These are phyloP conservation scores for Apus apus DNA, from an alignment of 2,113 vertebrate species.

Conservation along the genomic window DNA sequence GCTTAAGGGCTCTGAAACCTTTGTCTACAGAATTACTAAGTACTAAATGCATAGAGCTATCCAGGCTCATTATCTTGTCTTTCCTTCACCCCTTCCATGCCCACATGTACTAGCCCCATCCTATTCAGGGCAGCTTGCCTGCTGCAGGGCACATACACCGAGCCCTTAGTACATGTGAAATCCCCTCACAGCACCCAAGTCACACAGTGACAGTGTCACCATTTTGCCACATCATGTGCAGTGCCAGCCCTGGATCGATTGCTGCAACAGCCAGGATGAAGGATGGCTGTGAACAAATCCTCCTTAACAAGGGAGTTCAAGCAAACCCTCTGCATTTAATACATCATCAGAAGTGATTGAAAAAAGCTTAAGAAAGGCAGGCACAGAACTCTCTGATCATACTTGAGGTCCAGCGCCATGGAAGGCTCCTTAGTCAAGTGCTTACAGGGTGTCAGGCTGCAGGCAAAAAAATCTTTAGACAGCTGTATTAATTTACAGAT, in stretches of 20 bases:
- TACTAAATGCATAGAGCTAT: not conserved
- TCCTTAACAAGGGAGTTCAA: not conserved
- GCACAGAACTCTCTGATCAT: not conserved
- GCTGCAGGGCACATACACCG: not conserved
- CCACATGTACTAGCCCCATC: not conserved
- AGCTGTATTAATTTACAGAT: conserved; percentile 25
- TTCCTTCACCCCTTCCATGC: not conserved
- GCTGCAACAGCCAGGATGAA: not conserved
- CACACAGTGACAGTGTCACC: not conserved
- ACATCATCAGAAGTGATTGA: not conserved
- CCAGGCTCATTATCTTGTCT: not conserved
- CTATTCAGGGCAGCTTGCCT: not conserved
- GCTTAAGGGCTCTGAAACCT: not conserved
- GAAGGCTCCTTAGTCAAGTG: not conserved
- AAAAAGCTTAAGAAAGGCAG: not conserved
- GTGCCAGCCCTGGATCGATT: not conserved
- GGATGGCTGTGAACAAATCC: not conserved
- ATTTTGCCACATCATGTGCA: rapidly evolving
- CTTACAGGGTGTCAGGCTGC: not conserved
- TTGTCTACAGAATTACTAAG: not conserved
- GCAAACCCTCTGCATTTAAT: not conserved
- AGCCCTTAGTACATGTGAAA: not conserved
- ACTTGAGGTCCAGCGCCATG: not conserved
- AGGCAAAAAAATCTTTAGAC: not conserved
- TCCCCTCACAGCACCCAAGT: not conserved